A percentile compares a stretch with the other conserved stretches of the same genome.
These are phyloP conservation scores for Bugulina stolonifera DNA, from an alignment of 2,888 invertebrate genomes.

Conservation along the genomic window DNA sequence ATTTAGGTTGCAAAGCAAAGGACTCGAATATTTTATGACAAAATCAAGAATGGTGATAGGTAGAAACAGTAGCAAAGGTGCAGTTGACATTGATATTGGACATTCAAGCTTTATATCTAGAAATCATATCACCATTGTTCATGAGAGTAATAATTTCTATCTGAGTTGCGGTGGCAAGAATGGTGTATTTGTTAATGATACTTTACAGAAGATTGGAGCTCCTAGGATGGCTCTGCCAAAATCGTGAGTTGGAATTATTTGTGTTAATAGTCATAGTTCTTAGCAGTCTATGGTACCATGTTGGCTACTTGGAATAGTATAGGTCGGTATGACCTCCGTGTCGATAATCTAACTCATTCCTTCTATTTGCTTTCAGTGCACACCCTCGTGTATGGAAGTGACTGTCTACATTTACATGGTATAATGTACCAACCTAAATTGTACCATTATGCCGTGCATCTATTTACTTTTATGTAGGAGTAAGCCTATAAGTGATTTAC, in stretches of 20 bases:
- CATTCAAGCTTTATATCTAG: slow-evolving; percentile 90
- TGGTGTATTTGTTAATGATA: slow-evolving; percentile 31
- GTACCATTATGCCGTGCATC: background rate
- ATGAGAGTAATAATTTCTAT: slow-evolving; percentile 64
- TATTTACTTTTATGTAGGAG: background rate
- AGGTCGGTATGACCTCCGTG: no score
- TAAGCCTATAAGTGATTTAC: no score
- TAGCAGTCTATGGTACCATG: no score
- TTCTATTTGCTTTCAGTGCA: no score
- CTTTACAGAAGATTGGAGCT: slow-evolving; percentile 74
- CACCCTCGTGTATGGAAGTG: no score
- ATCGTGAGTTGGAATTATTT: no score
- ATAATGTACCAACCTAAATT: background rate
- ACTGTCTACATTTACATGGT: background rate
- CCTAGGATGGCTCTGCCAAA: slow-evolving; percentile 62
- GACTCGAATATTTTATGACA: slow-evolving; percentile 79
- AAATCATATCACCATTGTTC: slow-evolving; percentile 77
- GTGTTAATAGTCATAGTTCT: no score
- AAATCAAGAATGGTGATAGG: slow-evolving; percentile 80
- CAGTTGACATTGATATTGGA: slow-evolving; percentile 93
- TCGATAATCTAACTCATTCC: no score
- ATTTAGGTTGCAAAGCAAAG: slow-evolving; percentile 62
- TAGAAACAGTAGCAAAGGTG: slow-evolving; percentile 84
- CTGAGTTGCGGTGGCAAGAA: slow-evolving; percentile 31
- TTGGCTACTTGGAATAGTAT: no score